Evolutionary conservation across 2,797 vertebrate species (phyloP), one percentile per base, ranked within the genome.

Genomic region (Heliangelus exortis): DNA sequence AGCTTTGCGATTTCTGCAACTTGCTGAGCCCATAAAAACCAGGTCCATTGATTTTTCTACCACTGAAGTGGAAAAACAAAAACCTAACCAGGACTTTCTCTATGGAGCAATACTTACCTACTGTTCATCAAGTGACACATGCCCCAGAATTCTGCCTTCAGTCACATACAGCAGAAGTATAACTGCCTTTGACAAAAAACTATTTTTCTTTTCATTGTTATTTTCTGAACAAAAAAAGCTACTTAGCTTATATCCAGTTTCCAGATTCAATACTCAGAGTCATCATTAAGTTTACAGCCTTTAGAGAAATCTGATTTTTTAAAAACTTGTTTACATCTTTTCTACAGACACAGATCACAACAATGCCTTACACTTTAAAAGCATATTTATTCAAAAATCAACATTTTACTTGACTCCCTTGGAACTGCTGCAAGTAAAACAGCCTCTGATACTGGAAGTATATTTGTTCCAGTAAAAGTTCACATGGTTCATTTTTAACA

Each of bases 51-150:
- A 73, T 84, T 89, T 86, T 68, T 66, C 51, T 72, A 41, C 28
- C 31, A 21, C 13, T 66, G 7, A 21, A 48, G 10, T 8, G 23
- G 23, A 77, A 83, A 73, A 53, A n/a, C 0, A 19, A 41, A 48
- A 59, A 69, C 25, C 5, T 53, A 53, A 36, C 0, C 8, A 28
- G 53, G 22, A 3, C 21, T 55, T 72, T 53, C 71, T 68, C 29
- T 10, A 58, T 0, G 0, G 18, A 62, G 9, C 2, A 8, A 19
- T 2, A 25, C 18, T n/a, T 85, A 54, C 9, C 9, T 17, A 36
- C 14, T 4, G 16, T n/a, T 71, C 36, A 23, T 50, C 31, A n/a
- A 67, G 36, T 7, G 28, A 8, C 17, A 10, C 8, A 7, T n/a
- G 16, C 28, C 34, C n/a, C 47, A 57, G 6, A 65, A 0, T 3